phyloP scores from a whole-genome alignment of 2,113 vertebrate genomes.

The Cisticola juncidis region DNA sequence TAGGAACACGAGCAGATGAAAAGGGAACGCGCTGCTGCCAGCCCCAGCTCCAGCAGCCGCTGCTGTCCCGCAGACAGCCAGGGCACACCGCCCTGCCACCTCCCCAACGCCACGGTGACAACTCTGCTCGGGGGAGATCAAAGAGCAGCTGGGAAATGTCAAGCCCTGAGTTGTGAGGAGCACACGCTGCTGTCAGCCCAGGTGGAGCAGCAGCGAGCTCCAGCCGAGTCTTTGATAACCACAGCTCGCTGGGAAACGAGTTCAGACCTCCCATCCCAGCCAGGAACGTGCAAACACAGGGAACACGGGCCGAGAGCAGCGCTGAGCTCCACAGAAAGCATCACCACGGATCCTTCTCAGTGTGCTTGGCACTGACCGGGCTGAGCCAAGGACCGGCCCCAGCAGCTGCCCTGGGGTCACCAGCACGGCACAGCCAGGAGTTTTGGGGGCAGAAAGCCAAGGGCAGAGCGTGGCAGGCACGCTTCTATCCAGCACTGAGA shows the following conservation, averaged over 20 bases:
- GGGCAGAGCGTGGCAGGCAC: accelerated
- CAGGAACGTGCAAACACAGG: neutral
- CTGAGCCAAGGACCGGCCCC: accelerated
- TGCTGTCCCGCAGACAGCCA: accelerated
- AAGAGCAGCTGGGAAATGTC: neutral
- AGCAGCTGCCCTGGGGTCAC: neutral
- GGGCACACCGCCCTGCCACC: neutral
- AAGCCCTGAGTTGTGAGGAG: accelerated
- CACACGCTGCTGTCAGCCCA: neutral
- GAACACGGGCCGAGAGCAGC: accelerated
- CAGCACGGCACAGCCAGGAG: accelerated
- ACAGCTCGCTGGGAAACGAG: neutral
- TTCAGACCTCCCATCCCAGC: neutral
- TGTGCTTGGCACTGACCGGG: accelerated
- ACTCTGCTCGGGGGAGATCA: neutral
- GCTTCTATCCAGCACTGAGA: accelerated
- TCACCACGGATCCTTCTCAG: accelerated
- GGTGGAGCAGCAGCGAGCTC: neutral
- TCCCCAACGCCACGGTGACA: accelerated
- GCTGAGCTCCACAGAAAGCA: neutral
- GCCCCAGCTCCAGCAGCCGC: accelerated
- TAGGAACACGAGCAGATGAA: neutral
- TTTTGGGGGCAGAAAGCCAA: neutral
- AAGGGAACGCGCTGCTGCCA: neutral
- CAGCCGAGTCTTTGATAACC: neutral